Evolutionary conservation across 2,113 vertebrate species (phyloP).

Genomic region (Chitala chitala): DNA sequence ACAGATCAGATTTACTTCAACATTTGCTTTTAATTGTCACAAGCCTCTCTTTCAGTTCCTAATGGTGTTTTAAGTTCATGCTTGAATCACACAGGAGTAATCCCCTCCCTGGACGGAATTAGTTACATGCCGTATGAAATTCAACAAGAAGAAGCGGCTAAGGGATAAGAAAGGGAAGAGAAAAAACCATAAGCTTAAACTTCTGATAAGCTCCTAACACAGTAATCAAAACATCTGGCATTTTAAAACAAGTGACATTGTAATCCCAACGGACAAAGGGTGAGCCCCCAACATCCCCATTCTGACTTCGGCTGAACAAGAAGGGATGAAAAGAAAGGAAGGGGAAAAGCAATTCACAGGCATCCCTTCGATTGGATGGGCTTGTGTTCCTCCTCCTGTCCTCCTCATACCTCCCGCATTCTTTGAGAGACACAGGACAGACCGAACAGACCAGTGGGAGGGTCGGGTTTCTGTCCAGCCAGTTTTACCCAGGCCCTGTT

Average conservation of each 20-base stretch:
- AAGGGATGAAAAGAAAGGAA: slow-evolving; percentile 47
- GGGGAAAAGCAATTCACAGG: slow-evolving; percentile 54
- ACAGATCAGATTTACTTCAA: slow-evolving; percentile 36
- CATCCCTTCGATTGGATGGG: slow-evolving; percentile 65
- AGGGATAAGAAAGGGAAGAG: slow-evolving; percentile 46
- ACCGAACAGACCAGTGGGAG: slow-evolving; percentile 53
- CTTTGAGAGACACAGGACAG: slow-evolving; percentile 60
- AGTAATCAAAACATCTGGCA: slow-evolving; percentile 72
- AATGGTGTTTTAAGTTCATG: slow-evolving; percentile 46
- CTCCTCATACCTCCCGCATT: slow-evolving; percentile 54
- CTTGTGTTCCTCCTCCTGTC: slow-evolving; percentile 64
- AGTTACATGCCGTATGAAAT: slow-evolving; percentile 49
- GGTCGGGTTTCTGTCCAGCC: slow-evolving; percentile 66
- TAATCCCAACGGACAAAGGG: slow-evolving; percentile 71
- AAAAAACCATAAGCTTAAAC: slow-evolving; percentile 61
- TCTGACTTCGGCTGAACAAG: slow-evolving; percentile 42
- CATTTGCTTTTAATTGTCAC: slow-evolving; percentile 54
- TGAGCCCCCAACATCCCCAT: slow-evolving; percentile 52
- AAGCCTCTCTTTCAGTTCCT: slow-evolving; percentile 35
- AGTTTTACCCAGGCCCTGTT: slow-evolving; percentile 63
- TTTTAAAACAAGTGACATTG: slow-evolving; percentile 77
- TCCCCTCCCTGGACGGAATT: slow-evolving; percentile 59
- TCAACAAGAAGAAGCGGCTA: slow-evolving; percentile 45
- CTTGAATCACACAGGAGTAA: slow-evolving; percentile 53
- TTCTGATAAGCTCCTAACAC: slow-evolving; percentile 65